A percentile compares a stretch with the other conserved stretches of the same genome.
These are phyloP conservation scores for Numenius arquata DNA, from an alignment of 2,113 vertebrate genomes.

Conservation along the genomic window DNA sequence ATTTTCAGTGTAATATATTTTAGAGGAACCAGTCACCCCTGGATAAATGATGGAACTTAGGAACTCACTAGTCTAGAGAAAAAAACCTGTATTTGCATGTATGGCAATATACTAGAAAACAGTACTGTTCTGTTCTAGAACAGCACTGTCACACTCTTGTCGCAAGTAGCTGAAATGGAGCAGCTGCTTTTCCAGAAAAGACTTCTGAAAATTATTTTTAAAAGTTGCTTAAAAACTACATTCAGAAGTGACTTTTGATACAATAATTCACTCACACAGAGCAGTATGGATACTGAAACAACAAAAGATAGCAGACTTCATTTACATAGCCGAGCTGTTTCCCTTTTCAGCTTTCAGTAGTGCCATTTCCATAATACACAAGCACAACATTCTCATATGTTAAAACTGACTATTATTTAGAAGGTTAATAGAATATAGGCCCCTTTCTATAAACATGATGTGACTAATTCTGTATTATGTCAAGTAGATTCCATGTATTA, in stretches of 20 bases:
- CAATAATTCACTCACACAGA: background rate
- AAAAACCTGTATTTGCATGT: background rate
- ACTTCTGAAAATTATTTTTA: background rate
- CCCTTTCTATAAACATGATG: background rate
- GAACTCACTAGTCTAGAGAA: background rate
- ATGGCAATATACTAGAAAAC: background rate
- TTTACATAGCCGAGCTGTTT: background rate
- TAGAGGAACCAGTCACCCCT: background rate
- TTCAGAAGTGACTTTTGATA: background rate
- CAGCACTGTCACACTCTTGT: background rate
- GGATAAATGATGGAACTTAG: background rate
- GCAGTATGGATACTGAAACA: background rate
- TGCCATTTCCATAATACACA: background rate
- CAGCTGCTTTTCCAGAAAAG: background rate
- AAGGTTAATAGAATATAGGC: background rate
- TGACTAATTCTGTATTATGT: background rate
- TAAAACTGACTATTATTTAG: background rate
- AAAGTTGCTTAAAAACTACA: background rate
- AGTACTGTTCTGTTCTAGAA: background rate
- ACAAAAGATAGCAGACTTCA: background rate
- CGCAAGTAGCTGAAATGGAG: accelerated
- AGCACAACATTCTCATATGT: background rate
- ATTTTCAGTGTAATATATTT: background rate
- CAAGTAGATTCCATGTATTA: background rate
- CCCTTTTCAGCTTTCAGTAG: background rate